Evolutionary conservation across 2,888 invertebrate genomes (phyloP).

Genomic region (Margaritifera margaritifera): DNA sequence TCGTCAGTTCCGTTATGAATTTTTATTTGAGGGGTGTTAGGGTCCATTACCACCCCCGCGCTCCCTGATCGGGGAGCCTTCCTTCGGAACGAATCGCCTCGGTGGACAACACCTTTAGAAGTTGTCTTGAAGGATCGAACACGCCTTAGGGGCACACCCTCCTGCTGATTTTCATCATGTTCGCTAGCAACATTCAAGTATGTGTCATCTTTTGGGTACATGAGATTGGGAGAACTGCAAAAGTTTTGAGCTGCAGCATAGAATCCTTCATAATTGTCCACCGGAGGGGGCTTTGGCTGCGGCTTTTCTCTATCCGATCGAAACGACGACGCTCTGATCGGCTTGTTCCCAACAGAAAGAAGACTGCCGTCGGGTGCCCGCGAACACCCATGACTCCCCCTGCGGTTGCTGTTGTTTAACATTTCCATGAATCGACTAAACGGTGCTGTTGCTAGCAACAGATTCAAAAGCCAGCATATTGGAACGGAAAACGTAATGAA

Average conservation of each 20-base stretch:
- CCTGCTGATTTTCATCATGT: constrained; percentile 11
- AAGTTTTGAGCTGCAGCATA: constrained; percentile 22
- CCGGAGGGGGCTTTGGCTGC: constrained; percentile 16
- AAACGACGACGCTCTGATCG: constrained; percentile 32
- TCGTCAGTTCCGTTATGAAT: constrained; percentile 76
- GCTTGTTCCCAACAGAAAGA: constrained; percentile 6
- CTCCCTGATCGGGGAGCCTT: constrained; percentile 83
- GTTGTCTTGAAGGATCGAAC: constrained; percentile 95
- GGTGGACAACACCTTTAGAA: constrained; percentile 86
- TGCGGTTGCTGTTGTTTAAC: no score
- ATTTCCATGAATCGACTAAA: no score
- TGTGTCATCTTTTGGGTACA: constrained; percentile 35
- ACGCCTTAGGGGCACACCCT: constrained; percentile 71
- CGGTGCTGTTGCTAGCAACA: no score
- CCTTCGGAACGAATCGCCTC: constrained; percentile 86
- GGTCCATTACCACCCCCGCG: constrained; percentile 76
- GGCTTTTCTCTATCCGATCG: constrained; percentile 36
- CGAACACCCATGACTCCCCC: no score
- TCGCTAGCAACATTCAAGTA: constrained; percentile 8
- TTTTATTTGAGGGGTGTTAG: constrained; percentile 31
- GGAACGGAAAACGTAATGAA: no score
- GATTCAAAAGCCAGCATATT: no score
- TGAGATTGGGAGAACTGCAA: constrained; percentile 36
- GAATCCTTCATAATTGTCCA: constrained; percentile 1
- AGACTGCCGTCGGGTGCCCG: not conserved